Base-by-base conservation (phyloP, 2,888 invertebrate genomes). In the Erannis defoliaria region DNA sequence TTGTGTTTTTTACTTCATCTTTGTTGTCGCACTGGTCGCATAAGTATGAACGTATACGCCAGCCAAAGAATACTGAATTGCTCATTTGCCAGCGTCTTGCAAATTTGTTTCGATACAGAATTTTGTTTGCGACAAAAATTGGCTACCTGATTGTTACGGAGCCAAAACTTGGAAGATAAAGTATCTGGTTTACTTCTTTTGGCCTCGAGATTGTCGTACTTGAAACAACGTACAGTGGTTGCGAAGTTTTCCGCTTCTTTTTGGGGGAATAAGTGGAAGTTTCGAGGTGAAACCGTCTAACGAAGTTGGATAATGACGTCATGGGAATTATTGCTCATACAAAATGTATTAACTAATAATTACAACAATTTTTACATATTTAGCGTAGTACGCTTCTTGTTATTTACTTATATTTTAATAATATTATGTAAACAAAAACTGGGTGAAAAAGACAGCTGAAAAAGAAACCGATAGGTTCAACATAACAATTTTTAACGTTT, bases 111-210 rank as follows among this genome's bases (percentile, higher is more conserved):
- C 57, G 50, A 62, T 57, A 54, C 35, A 48, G 12, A 62, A 55
- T 59, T 63, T 55, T 58, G 58, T 63, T 63, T 45, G 55, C 38
- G 38, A 51, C 63, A 55, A 55, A 63, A 63, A 59, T 59, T 63
- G 55, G 54, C 55, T 58, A 58, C 58, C 49, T 63, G 62, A 62
- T 62, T 62, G 62, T 57, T 33, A 23, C 26, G 23, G 16, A 40
- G 29, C 55, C 35, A 53, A 31, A 62, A 62, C 46, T 62, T 63
- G 16, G 21, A 6, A 42, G 12, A 55, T 63, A 58, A 63, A 55
- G 58, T 63, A 51, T 55, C 31, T 33, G 49, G 10, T 58, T 63
- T 63, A 58, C 58, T 55, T 37, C 18, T 10, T 23, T 59, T 49
- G 35, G 53, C 46, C 56, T 48, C 16, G 8, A 37, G 35, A 53